Evolutionary conservation across 2,113 vertebrate species (phyloP).

Genomic region (Hemiscyllium ocellatum): DNA sequence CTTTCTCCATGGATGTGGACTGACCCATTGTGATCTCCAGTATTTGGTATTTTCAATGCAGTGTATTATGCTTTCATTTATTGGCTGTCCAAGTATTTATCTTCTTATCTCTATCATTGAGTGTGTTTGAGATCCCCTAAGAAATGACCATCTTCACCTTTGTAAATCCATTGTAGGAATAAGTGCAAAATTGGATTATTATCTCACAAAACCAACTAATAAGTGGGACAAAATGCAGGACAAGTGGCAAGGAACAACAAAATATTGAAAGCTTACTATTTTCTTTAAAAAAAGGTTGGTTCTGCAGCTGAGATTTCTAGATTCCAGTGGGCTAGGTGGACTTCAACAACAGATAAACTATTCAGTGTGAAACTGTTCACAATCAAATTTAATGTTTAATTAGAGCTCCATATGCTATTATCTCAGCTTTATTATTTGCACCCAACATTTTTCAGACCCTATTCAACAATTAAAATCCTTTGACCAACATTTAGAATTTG

Average conservation of each 20-base stretch:
- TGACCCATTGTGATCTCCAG: too few relatives aligned
- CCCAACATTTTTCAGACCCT: background rate
- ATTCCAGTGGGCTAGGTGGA: background rate
- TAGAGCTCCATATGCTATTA: background rate
- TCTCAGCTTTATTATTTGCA: background rate
- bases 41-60: too few relatives aligned
- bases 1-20: too few relatives aligned
- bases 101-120: background rate
- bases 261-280: background rate
- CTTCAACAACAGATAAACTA: background rate
- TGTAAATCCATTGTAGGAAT: background rate
- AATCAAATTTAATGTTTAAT: background rate
- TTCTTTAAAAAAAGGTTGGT: background rate
- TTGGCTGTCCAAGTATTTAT: background rate
- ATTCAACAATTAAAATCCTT: background rate
- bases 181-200: background rate
- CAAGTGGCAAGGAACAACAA: background rate
- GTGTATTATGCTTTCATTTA: background rate
- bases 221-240: background rate
- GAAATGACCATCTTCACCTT: background rate
- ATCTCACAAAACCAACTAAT: background rate
- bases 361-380: too few relatives aligned
- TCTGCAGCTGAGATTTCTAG: background rate
- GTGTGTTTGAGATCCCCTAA: background rate
- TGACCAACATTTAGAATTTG: background rate